Percentiles rank a stretch among this genome's conserved stretches.
These are phyloP conservation scores for Daktulosphaira vitifoliae DNA, from an alignment of 1,140 invertebrate genomes.

Conservation along the genomic window DNA sequence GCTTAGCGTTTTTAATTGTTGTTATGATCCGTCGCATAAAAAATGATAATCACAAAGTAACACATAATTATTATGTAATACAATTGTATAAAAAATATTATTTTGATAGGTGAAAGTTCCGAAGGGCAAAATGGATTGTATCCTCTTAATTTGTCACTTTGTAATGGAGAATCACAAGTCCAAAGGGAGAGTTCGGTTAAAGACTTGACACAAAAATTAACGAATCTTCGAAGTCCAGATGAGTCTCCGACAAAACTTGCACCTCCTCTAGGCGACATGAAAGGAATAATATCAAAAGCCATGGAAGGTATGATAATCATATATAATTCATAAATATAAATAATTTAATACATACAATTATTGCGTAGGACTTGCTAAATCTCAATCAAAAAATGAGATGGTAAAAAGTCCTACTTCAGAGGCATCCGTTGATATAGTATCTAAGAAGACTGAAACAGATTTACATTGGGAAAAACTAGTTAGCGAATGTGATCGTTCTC, in stretches of 20 bases:
- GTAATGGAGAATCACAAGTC: conserved; percentile 20
- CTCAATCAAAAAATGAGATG: conserved; percentile 48
- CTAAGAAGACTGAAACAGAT: conserved; percentile 85
- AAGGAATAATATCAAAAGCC: conserved; percentile 82
- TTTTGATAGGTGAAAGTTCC: conserved; percentile 7
- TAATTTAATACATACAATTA: not conserved
- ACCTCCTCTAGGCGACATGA: conserved; percentile 53
- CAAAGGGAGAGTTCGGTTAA: conserved; percentile 68
- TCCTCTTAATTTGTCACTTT: conserved; percentile 1
- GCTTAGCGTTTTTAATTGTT: not conserved
- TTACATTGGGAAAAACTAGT: conserved; percentile 90
- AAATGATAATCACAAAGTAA: too few species aligned
- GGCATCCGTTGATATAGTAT: conserved; percentile 50
- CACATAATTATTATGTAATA: too few species aligned
- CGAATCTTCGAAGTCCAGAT: conserved; percentile 52
- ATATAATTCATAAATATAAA: not conserved
- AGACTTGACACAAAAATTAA: conserved; percentile 75
- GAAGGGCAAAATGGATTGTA: conserved; percentile 18
- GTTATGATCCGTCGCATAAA: too few species aligned
- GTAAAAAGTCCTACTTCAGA: conserved; percentile 58
- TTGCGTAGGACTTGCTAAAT: conserved; percentile 39
- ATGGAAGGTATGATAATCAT: conserved; percentile 67
- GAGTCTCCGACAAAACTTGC: conserved; percentile 45
- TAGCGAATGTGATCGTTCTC: conserved; percentile 65
- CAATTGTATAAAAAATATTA: too few species aligned